phyloP scores from a whole-genome alignment of 1,140 invertebrate genomes.

The Hermetia illucens region DNA sequence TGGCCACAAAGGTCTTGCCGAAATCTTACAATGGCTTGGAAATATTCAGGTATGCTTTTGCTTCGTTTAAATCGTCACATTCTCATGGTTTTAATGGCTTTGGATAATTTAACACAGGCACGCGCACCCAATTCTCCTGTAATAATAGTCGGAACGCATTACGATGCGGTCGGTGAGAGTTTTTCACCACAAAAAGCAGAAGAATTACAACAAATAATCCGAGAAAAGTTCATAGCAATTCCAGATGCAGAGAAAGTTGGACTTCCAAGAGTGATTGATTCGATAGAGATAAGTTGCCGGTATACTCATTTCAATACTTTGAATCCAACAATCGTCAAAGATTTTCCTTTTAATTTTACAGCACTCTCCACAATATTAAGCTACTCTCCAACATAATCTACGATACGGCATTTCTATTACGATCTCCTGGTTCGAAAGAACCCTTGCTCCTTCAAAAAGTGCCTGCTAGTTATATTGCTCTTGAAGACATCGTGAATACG shows the following conservation, averaged over 20 bases:
- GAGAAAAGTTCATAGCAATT: conserved; percentile 81
- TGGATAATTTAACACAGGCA: conserved; percentile 43
- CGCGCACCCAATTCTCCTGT: conserved; percentile 88
- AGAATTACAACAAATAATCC: conserved; percentile 75
- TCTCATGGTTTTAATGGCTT: no score
- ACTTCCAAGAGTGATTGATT: conserved; percentile 82
- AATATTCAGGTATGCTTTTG: conserved; percentile 61
- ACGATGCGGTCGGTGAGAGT: conserved; percentile 66
- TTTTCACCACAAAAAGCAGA: conserved; percentile 59
- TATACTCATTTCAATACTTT: conserved; percentile 5
- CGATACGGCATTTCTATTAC: conserved; percentile 81
- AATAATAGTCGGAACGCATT: conserved; percentile 88
- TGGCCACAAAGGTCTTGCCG: conserved; percentile 77
- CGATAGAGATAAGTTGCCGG: conserved; percentile 69
- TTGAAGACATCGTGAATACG: conserved; percentile 81
- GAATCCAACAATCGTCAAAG: conserved; percentile 3
- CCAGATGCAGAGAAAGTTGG: conserved; percentile 94
- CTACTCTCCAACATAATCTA: conserved; percentile 87
- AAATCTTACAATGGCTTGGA: conserved; percentile 88
- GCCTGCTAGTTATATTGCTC: conserved; percentile 84
- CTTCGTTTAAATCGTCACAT: background rate
- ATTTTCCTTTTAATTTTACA: conserved; percentile 35
- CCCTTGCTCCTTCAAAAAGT: conserved; percentile 86
- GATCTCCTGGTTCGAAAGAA: conserved; percentile 82
- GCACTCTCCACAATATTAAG: conserved; percentile 81